Evolutionary conservation across 2,113 vertebrate species (phyloP), one percentile per base, ranked within the genome.

Genomic region (Poeciliopsis turrubarensis): DNA sequence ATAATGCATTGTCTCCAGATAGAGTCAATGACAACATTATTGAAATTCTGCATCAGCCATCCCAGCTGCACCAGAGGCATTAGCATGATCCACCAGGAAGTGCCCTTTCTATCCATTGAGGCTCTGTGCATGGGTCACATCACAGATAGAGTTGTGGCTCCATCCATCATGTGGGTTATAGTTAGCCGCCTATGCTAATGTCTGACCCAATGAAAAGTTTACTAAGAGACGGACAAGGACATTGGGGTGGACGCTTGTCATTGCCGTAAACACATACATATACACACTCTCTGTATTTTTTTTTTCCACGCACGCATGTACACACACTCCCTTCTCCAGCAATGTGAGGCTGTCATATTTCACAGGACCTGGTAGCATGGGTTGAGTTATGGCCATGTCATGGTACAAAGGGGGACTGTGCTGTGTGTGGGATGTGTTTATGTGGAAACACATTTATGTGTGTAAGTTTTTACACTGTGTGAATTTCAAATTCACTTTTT

Each of bases 321-420:
- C 72, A 87, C 71, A 76, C 72, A 77, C 66, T 34, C 71, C 22
- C 62, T 32, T 72, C 83, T 81, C 66, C 72, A 86, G 83, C 88
- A 86, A 84, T 80, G 83, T 89, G 87, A 87, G 77, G 65, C 84
- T 87, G 90, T 92, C 94, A 94, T 95, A 94, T 94, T 92, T 94
- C 94, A 95, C 86, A 84, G 86, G 80, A 87, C 87, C 87, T 72
- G 72, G 89, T 92, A 91, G 91, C 84, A 62, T 79, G 86, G 70
- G 73, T 78, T 94, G 94, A 95, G 89, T 94, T 94, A 95, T 94
- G 89, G 91, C 87, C 76, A 68, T 94, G 94, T 94, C 94, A 94
- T 69, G 79, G 80, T 88, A 88, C 87, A 89, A 90, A 92, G 84
- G 70, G 67, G 84, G 70, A 65, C 77, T 67, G 82, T 72, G 79